Conservation (phyloP, 2,797 vertebrate genomes). For the Sebastes reedi region DNA sequence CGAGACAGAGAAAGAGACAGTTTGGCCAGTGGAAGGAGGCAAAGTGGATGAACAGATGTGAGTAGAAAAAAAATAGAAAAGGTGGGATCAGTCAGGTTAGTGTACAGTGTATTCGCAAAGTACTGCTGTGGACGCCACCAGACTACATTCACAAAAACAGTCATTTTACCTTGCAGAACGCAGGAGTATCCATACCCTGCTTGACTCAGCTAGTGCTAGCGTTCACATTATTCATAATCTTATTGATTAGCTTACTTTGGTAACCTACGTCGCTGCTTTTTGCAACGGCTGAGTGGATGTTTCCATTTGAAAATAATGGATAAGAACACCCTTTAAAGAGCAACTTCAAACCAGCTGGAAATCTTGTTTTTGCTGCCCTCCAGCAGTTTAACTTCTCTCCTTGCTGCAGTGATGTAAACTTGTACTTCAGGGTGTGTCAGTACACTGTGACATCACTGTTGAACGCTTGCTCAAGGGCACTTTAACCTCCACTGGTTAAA, state of each 20-base stretch:
- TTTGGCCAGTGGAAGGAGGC: conserved; percentile 18
- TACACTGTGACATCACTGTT: background rate
- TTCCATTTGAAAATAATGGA: too few relatives aligned
- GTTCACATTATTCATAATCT: too few relatives aligned
- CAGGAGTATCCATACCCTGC: too few relatives aligned
- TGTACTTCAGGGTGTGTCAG: background rate
- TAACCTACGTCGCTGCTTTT: too few relatives aligned
- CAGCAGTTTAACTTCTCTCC: background rate
- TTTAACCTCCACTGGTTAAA: background rate
- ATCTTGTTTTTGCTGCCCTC: background rate
- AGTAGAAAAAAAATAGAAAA: background rate
- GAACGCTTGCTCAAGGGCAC: background rate
- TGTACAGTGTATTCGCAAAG: background rate
- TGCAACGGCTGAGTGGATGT: too few relatives aligned
- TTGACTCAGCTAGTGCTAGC: too few relatives aligned
- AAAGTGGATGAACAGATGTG: conserved; percentile 63
- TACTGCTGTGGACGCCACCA: too few relatives aligned
- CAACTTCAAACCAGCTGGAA: background rate
- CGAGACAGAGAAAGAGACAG: conserved; percentile 1
- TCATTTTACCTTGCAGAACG: too few relatives aligned
- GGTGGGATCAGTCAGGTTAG: background rate
- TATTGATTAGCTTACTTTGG: too few relatives aligned
- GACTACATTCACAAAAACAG: too few relatives aligned
- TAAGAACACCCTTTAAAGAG: background rate
- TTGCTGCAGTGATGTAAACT: background rate